These are phyloP conservation scores for Sparidentex hasta DNA, from an alignment of 2,797 vertebrate genomes.

Conservation along the genomic window DNA sequence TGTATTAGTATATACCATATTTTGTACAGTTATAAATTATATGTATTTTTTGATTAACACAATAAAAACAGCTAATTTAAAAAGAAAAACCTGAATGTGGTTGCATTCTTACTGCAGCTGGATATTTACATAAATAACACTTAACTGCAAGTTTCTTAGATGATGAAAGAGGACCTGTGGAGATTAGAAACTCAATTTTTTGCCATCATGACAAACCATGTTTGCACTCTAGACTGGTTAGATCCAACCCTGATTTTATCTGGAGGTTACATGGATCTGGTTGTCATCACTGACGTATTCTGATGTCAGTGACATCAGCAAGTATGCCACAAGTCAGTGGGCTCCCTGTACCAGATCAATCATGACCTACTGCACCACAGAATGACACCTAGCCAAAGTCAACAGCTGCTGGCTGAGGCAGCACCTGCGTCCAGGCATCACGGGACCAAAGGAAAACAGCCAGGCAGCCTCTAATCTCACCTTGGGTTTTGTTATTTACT, in stretches of 20 bases:
- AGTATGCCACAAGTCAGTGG: not conserved
- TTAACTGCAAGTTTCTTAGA: not conserved
- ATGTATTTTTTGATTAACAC: slow-evolving; percentile 9
- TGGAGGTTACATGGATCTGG: not conserved
- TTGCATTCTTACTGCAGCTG: slow-evolving; percentile 1
- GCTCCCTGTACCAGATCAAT: not conserved
- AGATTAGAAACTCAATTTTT: not conserved
- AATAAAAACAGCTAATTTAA: slow-evolving; percentile 23
- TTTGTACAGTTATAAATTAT: slow-evolving; percentile 42
- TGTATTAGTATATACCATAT: not conserved
- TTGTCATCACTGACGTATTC: slow-evolving; percentile 1
- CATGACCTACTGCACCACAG: slow-evolving; percentile 8
- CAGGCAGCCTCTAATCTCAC: not conserved
- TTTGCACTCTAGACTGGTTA: not conserved
- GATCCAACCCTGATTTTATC: slow-evolving; percentile 12
- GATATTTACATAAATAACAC: not conserved
- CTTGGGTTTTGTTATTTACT: too few relatives aligned
- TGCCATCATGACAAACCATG: not conserved
- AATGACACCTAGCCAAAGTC: slow-evolving; percentile 11
- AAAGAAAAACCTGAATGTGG: slow-evolving; percentile 5
- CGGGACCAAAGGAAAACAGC: slow-evolving; percentile 7
- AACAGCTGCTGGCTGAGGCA: slow-evolving; percentile 26
- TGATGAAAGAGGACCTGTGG: not conserved
- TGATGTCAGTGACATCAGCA: slow-evolving; percentile 7
- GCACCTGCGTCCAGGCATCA: slow-evolving; percentile 17